Evolutionary conservation across 2,113 vertebrate species (phyloP).

Genomic region (Thermophis baileyi): DNA sequence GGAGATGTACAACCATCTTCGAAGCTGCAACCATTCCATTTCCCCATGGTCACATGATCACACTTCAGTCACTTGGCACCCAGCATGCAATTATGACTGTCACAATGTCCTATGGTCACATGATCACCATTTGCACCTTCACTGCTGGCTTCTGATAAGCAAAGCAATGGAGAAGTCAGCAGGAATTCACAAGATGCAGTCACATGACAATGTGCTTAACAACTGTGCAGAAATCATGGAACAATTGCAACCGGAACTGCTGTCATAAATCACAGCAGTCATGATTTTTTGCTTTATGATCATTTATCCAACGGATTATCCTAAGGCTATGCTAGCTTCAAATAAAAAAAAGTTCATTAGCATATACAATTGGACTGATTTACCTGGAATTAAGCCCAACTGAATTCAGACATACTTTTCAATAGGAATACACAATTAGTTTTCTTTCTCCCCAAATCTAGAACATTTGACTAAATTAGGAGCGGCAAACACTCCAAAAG

Average conservation of each 20-base stretch:
- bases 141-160: background rate
- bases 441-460: background rate
- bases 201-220: background rate
- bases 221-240: background rate
- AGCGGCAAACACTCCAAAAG: constrained; percentile 34
- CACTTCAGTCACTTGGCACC: background rate
- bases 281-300: background rate
- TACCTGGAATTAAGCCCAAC: background rate
- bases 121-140: background rate
- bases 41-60: background rate
- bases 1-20: background rate
- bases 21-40: background rate
- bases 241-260: background rate
- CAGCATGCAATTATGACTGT: background rate
- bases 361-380: background rate
- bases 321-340: background rate
- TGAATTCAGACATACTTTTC: background rate
- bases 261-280: background rate
- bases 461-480: background rate
- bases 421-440: background rate
- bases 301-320: background rate
- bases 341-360: background rate
- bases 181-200: background rate
- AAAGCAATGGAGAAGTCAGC: background rate
- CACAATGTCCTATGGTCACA: background rate